These are phyloP conservation scores for Nannobrachium achirus DNA, from an alignment of 2,113 vertebrate species.

Conservation along the genomic window DNA sequence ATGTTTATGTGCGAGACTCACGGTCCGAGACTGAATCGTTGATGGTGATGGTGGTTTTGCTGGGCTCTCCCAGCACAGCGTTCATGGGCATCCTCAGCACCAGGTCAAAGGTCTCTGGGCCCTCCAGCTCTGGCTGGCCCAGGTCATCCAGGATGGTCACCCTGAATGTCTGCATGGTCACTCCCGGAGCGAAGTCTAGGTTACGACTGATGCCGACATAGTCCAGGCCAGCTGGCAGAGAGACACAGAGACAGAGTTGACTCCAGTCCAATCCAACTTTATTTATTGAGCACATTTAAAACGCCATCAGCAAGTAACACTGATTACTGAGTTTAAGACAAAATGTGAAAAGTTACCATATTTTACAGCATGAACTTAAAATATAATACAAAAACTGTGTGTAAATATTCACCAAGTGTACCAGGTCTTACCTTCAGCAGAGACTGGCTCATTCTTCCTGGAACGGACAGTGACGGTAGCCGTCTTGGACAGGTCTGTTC, in stretches of 20 bases:
- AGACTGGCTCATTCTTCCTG: slow-evolving; percentile 81
- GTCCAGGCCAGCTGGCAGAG: slow-evolving; percentile 81
- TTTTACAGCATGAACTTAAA: no score
- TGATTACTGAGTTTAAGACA: no score
- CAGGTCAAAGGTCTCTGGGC: slow-evolving; percentile 84
- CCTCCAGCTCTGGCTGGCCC: slow-evolving; percentile 84
- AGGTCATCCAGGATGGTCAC: slow-evolving; percentile 87
- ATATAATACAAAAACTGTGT: no score
- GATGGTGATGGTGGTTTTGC: slow-evolving; percentile 84
- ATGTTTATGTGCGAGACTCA: slow-evolving; percentile 61
- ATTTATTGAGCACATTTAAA: no score
- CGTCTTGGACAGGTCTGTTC: slow-evolving; percentile 84
- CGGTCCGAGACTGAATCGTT: slow-evolving; percentile 81
- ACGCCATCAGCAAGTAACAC: no score
- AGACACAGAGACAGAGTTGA: slow-evolving; percentile 2
- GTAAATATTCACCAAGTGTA: no score
- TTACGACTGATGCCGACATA: slow-evolving; percentile 85
- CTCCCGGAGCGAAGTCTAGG: slow-evolving; percentile 85
- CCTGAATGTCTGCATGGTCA: slow-evolving; percentile 82
- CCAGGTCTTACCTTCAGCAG: slow-evolving; percentile 82
- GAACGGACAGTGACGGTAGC: slow-evolving; percentile 83
- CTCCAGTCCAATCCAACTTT: background rate
- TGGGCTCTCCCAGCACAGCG: slow-evolving; percentile 84
- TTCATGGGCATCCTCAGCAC: slow-evolving; percentile 84
- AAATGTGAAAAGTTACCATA: no score